Percentiles rank a stretch among this genome's conserved stretches.
Evolutionary conservation across 2,888 invertebrate genomes (phyloP).

Genomic region (Nesidiocoris tenuis): DNA sequence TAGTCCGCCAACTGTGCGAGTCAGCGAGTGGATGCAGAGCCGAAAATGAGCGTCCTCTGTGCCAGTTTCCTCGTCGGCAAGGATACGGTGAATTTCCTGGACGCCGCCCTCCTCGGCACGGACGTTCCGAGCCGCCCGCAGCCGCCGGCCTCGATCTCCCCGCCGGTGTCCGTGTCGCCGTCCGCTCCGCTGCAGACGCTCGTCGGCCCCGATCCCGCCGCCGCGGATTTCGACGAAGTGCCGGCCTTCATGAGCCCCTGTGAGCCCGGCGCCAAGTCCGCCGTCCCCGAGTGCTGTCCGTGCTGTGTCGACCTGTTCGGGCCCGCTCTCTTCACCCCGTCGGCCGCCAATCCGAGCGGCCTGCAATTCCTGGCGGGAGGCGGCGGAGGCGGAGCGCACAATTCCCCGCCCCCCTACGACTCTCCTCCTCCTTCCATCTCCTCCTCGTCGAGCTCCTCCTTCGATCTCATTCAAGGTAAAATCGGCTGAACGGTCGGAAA

Average conservation of each 20-base stretch:
- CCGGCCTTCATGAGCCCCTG: constrained; percentile 2
- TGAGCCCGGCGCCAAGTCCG: constrained; percentile 12
- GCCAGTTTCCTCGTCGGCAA: constrained; percentile 32
- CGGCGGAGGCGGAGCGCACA: background rate
- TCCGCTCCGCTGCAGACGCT: constrained; percentile 11
- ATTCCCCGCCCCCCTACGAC: background rate
- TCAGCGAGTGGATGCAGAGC: background rate
- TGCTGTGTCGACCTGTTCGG: background rate
- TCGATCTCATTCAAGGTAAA: constrained; percentile 25
- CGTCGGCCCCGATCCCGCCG: background rate
- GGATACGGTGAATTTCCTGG: constrained; percentile 32
- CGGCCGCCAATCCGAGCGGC: background rate
- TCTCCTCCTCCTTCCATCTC: constrained; percentile 4
- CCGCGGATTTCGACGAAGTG: constrained; percentile 7
- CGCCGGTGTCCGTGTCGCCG: constrained; percentile 2
- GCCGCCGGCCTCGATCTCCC: background rate
- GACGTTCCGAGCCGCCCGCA: background rate
- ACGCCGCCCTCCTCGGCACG: constrained; percentile 28
- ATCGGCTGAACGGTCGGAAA: too few relatives aligned
- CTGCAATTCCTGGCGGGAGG: background rate
- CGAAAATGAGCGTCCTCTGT: constrained; percentile 25
- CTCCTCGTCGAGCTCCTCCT: constrained; percentile 1
- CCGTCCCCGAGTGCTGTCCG: constrained; percentile 28
- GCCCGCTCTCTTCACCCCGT: background rate
- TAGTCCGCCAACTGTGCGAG: background rate